Evolutionary conservation across 64 coral and sea anemone species (phyloP).

Genomic region (Cladopsammia gracilis): DNA sequence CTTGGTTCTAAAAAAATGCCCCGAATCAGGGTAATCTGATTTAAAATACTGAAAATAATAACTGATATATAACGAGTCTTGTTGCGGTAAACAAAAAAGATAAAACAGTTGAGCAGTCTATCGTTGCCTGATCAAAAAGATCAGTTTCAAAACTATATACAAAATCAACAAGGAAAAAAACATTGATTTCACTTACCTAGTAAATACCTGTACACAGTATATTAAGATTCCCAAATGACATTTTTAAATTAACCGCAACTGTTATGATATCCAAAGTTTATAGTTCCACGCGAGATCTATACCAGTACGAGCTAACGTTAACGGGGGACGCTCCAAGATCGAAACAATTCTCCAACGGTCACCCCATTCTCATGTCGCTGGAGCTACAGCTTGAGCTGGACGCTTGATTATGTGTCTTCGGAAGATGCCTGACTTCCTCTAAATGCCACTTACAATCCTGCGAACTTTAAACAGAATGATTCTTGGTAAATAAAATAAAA

Average conservation of each 20-base stretch:
- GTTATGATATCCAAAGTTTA: not conserved
- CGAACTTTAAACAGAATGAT: not conserved
- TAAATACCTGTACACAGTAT: not conserved
- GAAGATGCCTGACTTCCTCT: not conserved
- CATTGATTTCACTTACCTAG: not conserved
- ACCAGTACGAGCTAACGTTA: not conserved
- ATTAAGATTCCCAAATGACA: not conserved
- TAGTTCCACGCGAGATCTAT: not conserved
- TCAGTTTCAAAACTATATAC: too few species aligned
- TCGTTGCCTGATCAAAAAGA: too few species aligned
- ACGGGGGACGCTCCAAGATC: not conserved
- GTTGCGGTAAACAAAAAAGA: not conserved
- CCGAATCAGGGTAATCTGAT: not conserved
- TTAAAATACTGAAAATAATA: not conserved
- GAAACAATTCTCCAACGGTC: not conserved
- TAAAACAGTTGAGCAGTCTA: not conserved
- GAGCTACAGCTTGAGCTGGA: not conserved
- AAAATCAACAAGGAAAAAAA: too few species aligned
- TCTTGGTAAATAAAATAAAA: not conserved
- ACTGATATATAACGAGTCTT: too few species aligned
- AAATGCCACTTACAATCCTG: not conserved
- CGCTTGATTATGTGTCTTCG: not conserved
- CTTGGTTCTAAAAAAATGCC: not conserved
- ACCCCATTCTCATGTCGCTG: not conserved
- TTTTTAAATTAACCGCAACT: not conserved